Evolutionary conservation across 2,888 invertebrate species (phyloP).

Genomic region (Salticus scenicus): DNA sequence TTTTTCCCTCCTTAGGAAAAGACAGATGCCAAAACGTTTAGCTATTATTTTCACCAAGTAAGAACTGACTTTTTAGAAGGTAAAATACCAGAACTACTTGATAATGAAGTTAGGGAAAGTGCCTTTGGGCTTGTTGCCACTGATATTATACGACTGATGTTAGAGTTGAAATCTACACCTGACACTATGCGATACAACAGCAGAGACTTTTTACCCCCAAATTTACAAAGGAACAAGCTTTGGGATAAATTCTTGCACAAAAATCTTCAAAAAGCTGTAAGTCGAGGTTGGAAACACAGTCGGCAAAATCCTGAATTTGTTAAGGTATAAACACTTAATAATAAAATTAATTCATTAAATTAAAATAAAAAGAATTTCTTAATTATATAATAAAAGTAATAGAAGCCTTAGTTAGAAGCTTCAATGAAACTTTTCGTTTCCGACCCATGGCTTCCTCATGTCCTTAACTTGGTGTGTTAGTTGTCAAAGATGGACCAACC

Average conservation of each 20-base stretch:
- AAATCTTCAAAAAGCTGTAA: conserved; percentile 83
- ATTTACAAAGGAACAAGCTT: conserved; percentile 73
- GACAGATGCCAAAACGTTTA: conserved; percentile 85
- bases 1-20: conserved; percentile 75
- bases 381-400: too few relatives aligned
- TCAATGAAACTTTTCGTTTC: too few relatives aligned
- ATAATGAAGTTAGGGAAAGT: conserved; percentile 83
- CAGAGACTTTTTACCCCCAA: conserved; percentile 88
- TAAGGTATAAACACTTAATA: conserved; percentile 41
- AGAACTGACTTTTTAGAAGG: conserved; percentile 87
- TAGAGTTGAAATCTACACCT: conserved; percentile 83
- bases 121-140: conserved; percentile 89
- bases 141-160: conserved; percentile 89
- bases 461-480: too few relatives aligned
- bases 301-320: conserved; percentile 78
- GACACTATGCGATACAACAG: conserved; percentile 86
- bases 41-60: conserved; percentile 88
- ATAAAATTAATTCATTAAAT: too few relatives aligned
- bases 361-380: too few relatives aligned
- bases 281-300: conserved; percentile 77
- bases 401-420: too few relatives aligned
- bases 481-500: too few relatives aligned
- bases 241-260: conserved; percentile 78
- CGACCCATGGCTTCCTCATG: too few relatives aligned
- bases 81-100: conserved; percentile 84